Evolutionary conservation across 2,888 invertebrate genomes (phyloP).

Genomic region (Pristionchus arcanus): DNA sequence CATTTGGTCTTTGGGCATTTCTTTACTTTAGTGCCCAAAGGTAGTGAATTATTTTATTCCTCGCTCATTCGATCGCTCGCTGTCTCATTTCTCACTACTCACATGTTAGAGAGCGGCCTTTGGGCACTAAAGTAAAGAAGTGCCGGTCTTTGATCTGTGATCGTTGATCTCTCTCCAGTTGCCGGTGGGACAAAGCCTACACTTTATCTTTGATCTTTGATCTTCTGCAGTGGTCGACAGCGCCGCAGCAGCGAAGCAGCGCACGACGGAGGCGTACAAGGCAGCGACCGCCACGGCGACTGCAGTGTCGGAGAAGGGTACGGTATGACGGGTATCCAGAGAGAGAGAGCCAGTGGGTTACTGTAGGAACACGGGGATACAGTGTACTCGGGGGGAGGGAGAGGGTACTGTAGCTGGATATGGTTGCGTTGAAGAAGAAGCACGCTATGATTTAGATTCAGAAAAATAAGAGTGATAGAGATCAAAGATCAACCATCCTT

Average conservation of each 20-base stretch:
- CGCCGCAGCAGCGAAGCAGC: background rate
- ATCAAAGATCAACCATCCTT: background rate
- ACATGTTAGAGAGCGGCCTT: too few relatives aligned
- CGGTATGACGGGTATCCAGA: background rate
- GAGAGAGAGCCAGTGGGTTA: background rate
- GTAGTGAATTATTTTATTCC: too few relatives aligned
- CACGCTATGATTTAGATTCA: too few relatives aligned
- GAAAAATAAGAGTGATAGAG: background rate
- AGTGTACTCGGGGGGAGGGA: background rate
- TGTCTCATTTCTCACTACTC: too few relatives aligned
- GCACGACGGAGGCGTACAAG: background rate
- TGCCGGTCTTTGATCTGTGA: conserved; percentile 49
- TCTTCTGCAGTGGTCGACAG: background rate
- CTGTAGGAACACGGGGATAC: background rate
- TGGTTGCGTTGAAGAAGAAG: too few relatives aligned
- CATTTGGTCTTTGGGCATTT: background rate
- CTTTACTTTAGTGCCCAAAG: too few relatives aligned
- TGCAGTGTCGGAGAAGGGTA: background rate
- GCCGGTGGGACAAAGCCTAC: background rate
- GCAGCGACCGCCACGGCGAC: background rate
- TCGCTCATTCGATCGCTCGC: too few relatives aligned
- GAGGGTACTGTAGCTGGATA: background rate
- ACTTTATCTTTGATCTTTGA: too few relatives aligned
- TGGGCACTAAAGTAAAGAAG: too few relatives aligned
- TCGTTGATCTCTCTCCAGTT: conserved; percentile 3